These are phyloP conservation scores for Apoda limacodes DNA, from an alignment of 2,888 invertebrate genomes.

Conservation along the genomic window DNA sequence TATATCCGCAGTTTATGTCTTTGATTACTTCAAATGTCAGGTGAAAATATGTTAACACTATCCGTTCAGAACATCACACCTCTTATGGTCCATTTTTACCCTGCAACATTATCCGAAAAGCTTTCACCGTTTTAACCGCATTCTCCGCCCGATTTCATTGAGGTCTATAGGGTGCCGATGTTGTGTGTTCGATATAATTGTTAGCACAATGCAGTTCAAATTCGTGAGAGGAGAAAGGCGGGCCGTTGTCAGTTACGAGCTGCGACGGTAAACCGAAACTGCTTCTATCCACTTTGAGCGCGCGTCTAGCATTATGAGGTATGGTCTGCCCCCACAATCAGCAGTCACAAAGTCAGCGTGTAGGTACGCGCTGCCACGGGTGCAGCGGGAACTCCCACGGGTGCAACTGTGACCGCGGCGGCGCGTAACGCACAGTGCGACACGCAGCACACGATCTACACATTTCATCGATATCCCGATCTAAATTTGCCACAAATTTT, in stretches of 20 bases:
- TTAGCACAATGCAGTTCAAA: slow-evolving; percentile 14
- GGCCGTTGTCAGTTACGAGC: slow-evolving; percentile 21
- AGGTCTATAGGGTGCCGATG: too few relatives aligned
- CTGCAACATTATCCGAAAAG: too few relatives aligned
- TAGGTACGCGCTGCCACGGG: slow-evolving; percentile 18
- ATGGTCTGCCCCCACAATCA: slow-evolving; percentile 15
- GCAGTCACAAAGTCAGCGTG: slow-evolving; percentile 20
- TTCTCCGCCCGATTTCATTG: slow-evolving; percentile 16
- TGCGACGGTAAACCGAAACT: slow-evolving; percentile 21
- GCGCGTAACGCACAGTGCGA: slow-evolving; percentile 17
- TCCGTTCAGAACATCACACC: too few relatives aligned
- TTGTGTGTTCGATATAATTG: too few relatives aligned
- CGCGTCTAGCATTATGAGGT: slow-evolving; percentile 19
- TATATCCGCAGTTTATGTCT: too few relatives aligned
- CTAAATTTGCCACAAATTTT: slow-evolving; percentile 18
- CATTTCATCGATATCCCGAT: slow-evolving; percentile 17
- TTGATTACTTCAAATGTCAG: too few relatives aligned
- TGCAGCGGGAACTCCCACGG: slow-evolving; percentile 18
- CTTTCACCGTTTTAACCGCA: slow-evolving; percentile 11
- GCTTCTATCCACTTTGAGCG: slow-evolving; percentile 22
- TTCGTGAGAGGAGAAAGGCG: slow-evolving; percentile 20
- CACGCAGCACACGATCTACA: slow-evolving; percentile 18
- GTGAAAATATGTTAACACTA: too few relatives aligned
- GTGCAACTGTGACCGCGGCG: slow-evolving; percentile 15
- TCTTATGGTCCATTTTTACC: too few relatives aligned